Base-by-base conservation (phyloP, 1,140 invertebrate species). In the Trypoxylus dichotomus region DNA sequence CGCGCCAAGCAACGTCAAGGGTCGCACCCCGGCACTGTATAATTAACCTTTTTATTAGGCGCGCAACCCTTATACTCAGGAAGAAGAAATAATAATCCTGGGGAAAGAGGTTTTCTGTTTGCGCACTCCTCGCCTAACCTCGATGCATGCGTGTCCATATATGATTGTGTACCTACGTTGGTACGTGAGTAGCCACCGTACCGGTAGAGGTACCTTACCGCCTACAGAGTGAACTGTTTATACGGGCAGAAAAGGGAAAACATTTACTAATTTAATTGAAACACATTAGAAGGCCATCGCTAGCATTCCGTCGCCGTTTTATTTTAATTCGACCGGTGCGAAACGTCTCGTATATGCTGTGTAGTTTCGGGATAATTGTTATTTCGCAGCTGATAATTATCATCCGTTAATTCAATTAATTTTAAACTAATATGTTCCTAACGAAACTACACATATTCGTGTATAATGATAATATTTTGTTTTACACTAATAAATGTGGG, bases 231-330 rank as follows among this genome's bases (percentile, higher is more conserved):
- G 11, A 81, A 81, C 80, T 80, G 81, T 77, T 80, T 79, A 80
- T 80, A 80, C 78, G 77, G 54, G 15, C 47, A 15, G 60, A 68
- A 68, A 68, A 68, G 60, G 76, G 79, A 47, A 78, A 81, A 78
- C 79, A 79, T 79, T 82, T 82, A 79, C 79, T 80, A 82, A 82
- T 82, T 82, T 80, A 82, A 82, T 82, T 68, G 78, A 79, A 82
- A 80, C 78, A 76, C 80, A 81, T 81, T 81, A 82, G 78, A 77
- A 76, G 21, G 11, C 60, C 60, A 24, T 68, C 19, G 47, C 47
- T 29, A 29, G 60, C 24, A 15, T 8, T 72, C 68, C 77, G 19
- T 82, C 76, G 79, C 76, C 79, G 81, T 82, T 80, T 82, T 82
- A 79, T 82, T 80, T 79, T 80, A 82, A 80, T 82, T 80, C 60